A percentile compares a stretch with the other conserved stretches of the same genome.
Conservation (phyloP, 2,888 invertebrate species). For the Drosophila pegasa region DNA sequence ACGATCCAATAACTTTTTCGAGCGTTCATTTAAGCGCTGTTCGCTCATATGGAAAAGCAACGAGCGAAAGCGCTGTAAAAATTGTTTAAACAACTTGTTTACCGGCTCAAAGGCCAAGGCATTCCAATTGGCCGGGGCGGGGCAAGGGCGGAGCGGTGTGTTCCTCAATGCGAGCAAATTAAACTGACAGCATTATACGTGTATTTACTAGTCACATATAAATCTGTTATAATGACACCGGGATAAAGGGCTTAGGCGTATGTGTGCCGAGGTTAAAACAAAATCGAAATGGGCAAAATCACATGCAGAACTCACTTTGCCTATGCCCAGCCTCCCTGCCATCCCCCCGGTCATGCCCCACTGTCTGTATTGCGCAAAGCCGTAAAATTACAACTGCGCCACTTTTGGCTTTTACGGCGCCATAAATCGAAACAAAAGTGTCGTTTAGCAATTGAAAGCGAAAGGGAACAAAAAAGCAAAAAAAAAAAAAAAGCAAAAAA, state of each 20-base stretch:
- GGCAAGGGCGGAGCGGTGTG: not conserved
- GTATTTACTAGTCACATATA: conserved; percentile 23
- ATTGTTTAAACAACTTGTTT: conserved; percentile 59
- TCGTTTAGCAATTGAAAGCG: conserved; percentile 67
- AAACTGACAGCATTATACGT: conserved; percentile 29
- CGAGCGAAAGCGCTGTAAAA: conserved; percentile 43
- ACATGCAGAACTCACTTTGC: conserved; percentile 31
- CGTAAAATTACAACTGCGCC: conserved; percentile 71
- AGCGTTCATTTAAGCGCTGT: conserved; percentile 41
- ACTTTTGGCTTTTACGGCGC: conserved; percentile 72
- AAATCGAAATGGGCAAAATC: conserved; percentile 24
- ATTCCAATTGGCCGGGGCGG: conserved; percentile 15
- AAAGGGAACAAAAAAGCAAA: conserved; percentile 13
- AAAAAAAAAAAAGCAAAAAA: conserved; percentile 19
- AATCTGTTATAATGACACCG: conserved; percentile 44
- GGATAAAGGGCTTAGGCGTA: conserved; percentile 23
- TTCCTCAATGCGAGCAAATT: conserved; percentile 36
- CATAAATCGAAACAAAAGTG: conserved; percentile 77
- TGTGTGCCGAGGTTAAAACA: conserved; percentile 11
- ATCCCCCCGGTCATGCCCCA: not conserved
- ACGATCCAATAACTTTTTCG: conserved; percentile 55
- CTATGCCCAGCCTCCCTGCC: not conserved
- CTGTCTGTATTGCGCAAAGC: conserved; percentile 40
- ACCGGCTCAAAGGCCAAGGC: conserved; percentile 14
- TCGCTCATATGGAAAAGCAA: conserved; percentile 48